Evolutionary conservation across 2,888 invertebrate genomes (phyloP), one percentile per base, ranked within the genome.

Genomic region (Apamea epomidion): DNA sequence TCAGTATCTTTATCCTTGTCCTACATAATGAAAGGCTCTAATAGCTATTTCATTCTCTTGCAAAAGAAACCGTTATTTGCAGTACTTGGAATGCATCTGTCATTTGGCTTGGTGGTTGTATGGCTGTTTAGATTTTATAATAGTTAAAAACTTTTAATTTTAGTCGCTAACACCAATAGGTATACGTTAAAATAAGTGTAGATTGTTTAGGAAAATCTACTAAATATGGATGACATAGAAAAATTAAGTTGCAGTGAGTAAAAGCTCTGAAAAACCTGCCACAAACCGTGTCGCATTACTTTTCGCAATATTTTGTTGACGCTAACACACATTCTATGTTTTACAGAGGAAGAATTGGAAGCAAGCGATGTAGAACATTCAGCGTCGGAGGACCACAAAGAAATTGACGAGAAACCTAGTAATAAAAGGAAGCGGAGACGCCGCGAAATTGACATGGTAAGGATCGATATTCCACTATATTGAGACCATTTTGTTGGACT

Each of bases 221-320:
- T 68, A 62, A 95, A 58, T 0, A 90, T 96, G 95, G 96, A 96
- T 65, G 94, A 95, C 42, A 80, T 95, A 80, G 96, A 96, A 84
- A 96, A 96, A 93, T 88, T 97, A 76, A 96, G 96, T 92, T 97
- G 97, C 86, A 97, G 97, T 97, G 88, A 95, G 96, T 95, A 80
- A 51, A 70, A 74, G 71, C 70, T 65, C n/a, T 14, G 51, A 76
- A 54, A 67, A 74, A 64, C 68, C 42, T n/a, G 14, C 51, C 32
- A 68, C 69, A 74, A 76, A 64, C 70, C 25, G 45, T 32, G 73
- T 48, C 54, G 48, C 62, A 51, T 67, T 80, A 54, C 48, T 21
- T n/a, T 42, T 60, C 48, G 14, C 29, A 29, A 71, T 84, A 80
- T 73, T 64, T 73, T 74, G 62, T 70, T 76, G 58, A 60, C 37